Evolutionary conservation across 2,888 invertebrate species (phyloP).

Genomic region (Tipula vernalis): DNA sequence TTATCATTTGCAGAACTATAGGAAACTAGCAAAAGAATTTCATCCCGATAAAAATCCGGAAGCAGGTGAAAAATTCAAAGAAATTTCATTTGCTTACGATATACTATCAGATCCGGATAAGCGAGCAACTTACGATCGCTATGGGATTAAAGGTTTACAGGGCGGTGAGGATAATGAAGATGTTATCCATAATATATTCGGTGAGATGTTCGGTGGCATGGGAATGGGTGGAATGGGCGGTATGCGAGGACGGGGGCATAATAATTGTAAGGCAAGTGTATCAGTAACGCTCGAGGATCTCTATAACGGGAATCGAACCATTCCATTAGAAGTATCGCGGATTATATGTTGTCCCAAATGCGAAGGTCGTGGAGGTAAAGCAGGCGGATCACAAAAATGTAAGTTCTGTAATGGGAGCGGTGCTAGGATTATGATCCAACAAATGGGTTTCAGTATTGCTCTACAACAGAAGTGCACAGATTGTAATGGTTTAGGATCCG

Average conservation of each 20-base stretch:
- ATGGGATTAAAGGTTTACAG: conserved; percentile 78
- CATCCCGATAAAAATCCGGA: conserved; percentile 88
- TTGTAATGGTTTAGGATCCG: conserved; percentile 57
- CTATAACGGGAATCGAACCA: conserved; percentile 75
- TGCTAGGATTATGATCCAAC: conserved; percentile 57
- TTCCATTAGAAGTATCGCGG: conserved; percentile 26
- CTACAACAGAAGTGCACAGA: conserved; percentile 45
- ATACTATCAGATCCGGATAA: conserved; percentile 82
- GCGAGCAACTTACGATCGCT: conserved; percentile 70
- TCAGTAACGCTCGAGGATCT: conserved; percentile 82
- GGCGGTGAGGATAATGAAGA: conserved; percentile 49
- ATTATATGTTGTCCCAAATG: conserved; percentile 27
- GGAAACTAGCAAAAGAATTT: conserved; percentile 84
- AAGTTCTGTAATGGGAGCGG: conserved; percentile 67
- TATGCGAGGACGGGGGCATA: conserved; percentile 36
- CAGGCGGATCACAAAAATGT: conserved; percentile 54
- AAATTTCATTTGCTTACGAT: conserved; percentile 92
- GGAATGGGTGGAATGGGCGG: conserved; percentile 36
- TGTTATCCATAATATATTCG: conserved; percentile 51
- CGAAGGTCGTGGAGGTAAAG: conserved; percentile 48
- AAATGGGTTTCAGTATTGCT: conserved; percentile 36
- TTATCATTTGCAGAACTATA: conserved; percentile 57
- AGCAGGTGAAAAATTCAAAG: conserved; percentile 87
- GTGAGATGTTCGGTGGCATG: conserved; percentile 57
- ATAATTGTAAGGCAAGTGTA: conserved; percentile 46